Evolutionary conservation across 2,888 invertebrate genomes (phyloP).

Genomic region (Zaprionus obscuricornis): DNA sequence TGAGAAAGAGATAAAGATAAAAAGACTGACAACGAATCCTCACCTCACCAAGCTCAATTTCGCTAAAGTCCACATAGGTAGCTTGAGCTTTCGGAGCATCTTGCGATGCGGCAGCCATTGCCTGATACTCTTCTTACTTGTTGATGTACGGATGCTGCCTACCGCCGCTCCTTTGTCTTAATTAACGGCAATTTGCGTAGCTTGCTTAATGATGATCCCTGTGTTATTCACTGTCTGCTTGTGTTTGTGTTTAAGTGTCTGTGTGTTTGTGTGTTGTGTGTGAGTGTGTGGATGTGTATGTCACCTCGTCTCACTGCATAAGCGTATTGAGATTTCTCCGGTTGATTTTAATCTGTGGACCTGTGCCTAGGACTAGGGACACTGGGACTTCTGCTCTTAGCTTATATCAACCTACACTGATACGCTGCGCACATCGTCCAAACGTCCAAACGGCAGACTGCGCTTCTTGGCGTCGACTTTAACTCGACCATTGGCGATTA

Average conservation of each 20-base stretch:
- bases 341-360: no score
- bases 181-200: no score
- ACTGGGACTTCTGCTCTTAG: slow-evolving; percentile 1
- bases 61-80: slow-evolving; percentile 51
- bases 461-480: slow-evolving; percentile 16
- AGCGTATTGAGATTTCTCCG: no score
- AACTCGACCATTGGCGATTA: slow-evolving; percentile 35
- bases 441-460: slow-evolving; percentile 30
- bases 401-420: slow-evolving; percentile 59
- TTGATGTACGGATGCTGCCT: background rate
- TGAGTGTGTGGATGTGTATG: no score
- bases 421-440: slow-evolving; percentile 61
- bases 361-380: no score
- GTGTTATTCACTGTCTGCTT: background rate
- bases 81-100: slow-evolving; percentile 56
- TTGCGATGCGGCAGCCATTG: slow-evolving; percentile 49
- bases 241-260: background rate
- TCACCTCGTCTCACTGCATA: no score
- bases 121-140: slow-evolving; percentile 14
- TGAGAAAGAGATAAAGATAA: no score
- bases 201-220: no score
- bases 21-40: no score
- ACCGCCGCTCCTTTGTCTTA: slow-evolving; percentile 3
- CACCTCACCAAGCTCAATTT: slow-evolving; percentile 54
- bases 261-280: background rate